These are phyloP conservation scores for Biston betularia DNA, from an alignment of 2,888 invertebrate genomes.

Conservation along the genomic window DNA sequence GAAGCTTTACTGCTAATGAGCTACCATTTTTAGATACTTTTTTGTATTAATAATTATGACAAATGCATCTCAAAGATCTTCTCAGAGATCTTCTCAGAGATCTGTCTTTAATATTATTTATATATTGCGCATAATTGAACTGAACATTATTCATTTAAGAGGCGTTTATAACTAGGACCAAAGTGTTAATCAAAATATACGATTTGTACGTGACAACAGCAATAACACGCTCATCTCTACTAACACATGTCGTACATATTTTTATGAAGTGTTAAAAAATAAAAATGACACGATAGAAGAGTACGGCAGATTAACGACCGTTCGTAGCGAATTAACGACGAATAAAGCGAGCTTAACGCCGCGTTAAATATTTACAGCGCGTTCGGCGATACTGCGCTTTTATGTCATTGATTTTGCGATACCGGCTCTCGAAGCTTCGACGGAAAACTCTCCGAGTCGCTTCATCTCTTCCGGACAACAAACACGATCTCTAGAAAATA, in stretches of 20 bases:
- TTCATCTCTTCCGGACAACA: background rate
- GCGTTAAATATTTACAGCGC: constrained; percentile 42
- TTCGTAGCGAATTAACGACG: constrained; percentile 42
- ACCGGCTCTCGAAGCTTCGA: background rate
- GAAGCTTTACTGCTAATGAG: too few relatives aligned
- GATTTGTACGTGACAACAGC: background rate
- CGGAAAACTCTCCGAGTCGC: background rate
- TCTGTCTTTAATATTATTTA: too few relatives aligned
- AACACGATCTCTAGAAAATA: background rate
- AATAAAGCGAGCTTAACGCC: constrained; percentile 45
- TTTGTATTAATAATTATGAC: too few relatives aligned
- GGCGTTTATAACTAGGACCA: too few relatives aligned
- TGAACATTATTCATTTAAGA: too few relatives aligned
- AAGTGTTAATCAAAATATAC: too few relatives aligned
- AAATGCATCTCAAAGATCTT: too few relatives aligned
- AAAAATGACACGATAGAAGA: constrained; percentile 42
- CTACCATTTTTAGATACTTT: too few relatives aligned
- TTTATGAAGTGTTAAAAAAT: constrained; percentile 28
- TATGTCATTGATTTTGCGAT: constrained; percentile 30
- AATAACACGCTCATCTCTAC: background rate
- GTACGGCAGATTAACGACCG: constrained; percentile 31
- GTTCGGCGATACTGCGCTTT: constrained; percentile 28
- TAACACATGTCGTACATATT: background rate
- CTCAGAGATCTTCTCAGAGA: too few relatives aligned
- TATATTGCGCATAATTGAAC: too few relatives aligned